Evolutionary conservation across 1,140 invertebrate species (phyloP), one percentile per base, ranked within the genome.

Genomic region (Acromyrmex charruanus): DNA sequence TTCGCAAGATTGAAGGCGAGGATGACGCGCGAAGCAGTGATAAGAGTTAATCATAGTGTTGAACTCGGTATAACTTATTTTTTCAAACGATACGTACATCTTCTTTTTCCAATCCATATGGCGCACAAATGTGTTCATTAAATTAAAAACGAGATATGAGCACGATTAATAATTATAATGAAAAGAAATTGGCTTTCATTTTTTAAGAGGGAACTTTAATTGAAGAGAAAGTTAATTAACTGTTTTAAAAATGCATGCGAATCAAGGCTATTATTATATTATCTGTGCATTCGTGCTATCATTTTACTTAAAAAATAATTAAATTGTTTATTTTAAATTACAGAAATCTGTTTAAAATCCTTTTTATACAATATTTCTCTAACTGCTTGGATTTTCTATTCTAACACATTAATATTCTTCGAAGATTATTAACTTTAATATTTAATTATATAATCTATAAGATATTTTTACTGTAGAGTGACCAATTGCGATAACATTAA

Each of bases 1-100:
- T 58, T 82, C 18, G 16, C 68, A 72, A 75, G n/a, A 1, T 59
- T 39, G 39, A 16, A n/a, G 16, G 12, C 18, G 25, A 80, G 61
- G 49, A 69, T 39, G 16, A 25, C 49, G 49, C 77, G 61, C 63
- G 44, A 7, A 53, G 31, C 49, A 80, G 77, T 69, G 77, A 81
- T 69, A 69, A 71, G 31, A 71, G 12, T 71, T 55, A 55, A 81
- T 53, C 31, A 31, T 69, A 58, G 77, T 71, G 77, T 39, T 69
- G 14, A 69, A 80, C n/a, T 66, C 39, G 21, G 10, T 68, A 35
- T 10, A 6, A 53, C 14, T 80, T 21, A 28, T 12, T 58, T 81
- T 71, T 28, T 39, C 12, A 12, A 25, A 35, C 25, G 65, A 39
- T 16, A 25, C 21, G 1, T 14, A 5, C 39, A 14, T 61, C 3